Evolutionary conservation across 2,797 vertebrate species (phyloP).

Genomic region (Gallirallus australis): DNA sequence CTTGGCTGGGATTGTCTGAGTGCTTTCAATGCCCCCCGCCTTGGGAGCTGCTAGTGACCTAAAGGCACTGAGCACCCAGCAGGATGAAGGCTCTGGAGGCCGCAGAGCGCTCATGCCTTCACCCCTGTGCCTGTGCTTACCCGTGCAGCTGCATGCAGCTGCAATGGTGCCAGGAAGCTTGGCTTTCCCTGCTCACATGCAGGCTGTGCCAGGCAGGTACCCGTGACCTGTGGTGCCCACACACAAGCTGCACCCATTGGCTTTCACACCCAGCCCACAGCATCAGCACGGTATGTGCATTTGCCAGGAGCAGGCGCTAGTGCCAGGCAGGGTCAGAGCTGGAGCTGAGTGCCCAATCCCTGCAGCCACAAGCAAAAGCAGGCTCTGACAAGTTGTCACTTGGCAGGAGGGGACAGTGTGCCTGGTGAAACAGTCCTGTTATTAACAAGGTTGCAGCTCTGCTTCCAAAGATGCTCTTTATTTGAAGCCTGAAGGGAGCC

Average conservation of each 20-base stretch:
- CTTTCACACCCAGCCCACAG: neutral
- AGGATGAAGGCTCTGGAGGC: neutral
- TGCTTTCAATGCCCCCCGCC: neutral
- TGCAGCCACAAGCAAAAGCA: rapidly evolving
- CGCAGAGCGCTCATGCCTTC: rapidly evolving
- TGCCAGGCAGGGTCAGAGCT: rapidly evolving
- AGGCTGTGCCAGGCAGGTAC: neutral
- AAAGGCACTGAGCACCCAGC: neutral
- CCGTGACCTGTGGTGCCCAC: rapidly evolving
- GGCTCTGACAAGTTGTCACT: neutral
- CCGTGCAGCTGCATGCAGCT: neutral
- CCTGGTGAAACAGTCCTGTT: neutral
- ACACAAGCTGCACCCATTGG: neutral
- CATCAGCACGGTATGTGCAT: neutral
- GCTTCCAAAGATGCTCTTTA: neutral
- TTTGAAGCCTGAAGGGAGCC: neutral
- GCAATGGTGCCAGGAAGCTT: no score
- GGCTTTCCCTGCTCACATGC: neutral
- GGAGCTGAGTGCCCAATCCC: neutral
- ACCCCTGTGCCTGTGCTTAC: rapidly evolving
- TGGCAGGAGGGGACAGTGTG: neutral
- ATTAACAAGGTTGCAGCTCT: neutral
- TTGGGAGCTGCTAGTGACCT: neutral
- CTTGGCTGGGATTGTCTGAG: neutral
- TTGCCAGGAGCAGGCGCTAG: neutral